Conservation (phyloP, 2,888 invertebrate genomes). For the Nemurella pictetii region DNA sequence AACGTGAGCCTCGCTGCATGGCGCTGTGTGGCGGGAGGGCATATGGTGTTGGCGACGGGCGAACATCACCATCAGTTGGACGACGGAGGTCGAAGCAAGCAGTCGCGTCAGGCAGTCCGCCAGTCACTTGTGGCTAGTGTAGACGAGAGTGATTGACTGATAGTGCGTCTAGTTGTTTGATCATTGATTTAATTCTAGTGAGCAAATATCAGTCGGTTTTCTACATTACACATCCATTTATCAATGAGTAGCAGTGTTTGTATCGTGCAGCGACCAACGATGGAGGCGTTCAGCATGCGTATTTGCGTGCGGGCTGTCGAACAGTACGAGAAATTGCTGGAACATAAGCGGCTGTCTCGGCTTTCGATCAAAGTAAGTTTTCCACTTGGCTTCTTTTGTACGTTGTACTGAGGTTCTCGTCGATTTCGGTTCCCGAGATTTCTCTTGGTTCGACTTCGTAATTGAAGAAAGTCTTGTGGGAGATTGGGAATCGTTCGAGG, state of each 20-base stretch:
- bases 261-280: conserved; percentile 51
- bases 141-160: not conserved
- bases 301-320: conserved; percentile 63
- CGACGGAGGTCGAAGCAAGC: not conserved
- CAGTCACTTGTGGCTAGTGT: not conserved
- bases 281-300: conserved; percentile 56
- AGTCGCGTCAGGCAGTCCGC: not conserved
- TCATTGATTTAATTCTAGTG: not conserved
- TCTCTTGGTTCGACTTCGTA: too few relatives aligned
- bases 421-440: too few relatives aligned
- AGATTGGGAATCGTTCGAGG: too few relatives aligned
- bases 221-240: not conserved
- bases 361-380: conserved; percentile 46
- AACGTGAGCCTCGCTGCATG: not conserved
- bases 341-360: conserved; percentile 53
- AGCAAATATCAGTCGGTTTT: not conserved
- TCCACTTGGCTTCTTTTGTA: too few relatives aligned
- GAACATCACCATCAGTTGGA: not conserved
- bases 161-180: not conserved
- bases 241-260: conserved; percentile 52
- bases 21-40: not conserved
- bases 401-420: too few relatives aligned
- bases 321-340: conserved; percentile 65
- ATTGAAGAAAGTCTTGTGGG: not conserved
- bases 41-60: not conserved